phyloP scores from a whole-genome alignment of 2,888 invertebrate species.

The Neoascia interrupta region DNA sequence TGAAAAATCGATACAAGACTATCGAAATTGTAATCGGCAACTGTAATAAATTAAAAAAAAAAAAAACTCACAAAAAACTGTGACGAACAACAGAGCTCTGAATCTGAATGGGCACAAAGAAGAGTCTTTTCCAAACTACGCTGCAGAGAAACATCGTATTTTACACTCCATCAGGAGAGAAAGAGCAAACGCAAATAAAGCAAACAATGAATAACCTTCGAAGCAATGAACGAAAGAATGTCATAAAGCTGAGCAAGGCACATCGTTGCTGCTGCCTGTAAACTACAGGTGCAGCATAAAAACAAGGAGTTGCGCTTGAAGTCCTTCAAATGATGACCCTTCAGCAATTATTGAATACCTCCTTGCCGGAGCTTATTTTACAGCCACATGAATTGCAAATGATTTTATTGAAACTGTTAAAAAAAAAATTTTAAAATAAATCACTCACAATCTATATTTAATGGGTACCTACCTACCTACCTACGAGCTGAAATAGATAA shows the following conservation, averaged over 20 bases:
- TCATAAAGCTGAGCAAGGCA: no score
- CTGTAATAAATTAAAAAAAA: no score
- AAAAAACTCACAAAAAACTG: neutral
- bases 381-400: no score
- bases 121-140: neutral
- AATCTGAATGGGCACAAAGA: no score
- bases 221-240: constrained; percentile 32
- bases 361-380: no score
- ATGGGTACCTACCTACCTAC: no score
- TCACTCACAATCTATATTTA: constrained; percentile 17
- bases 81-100: neutral
- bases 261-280: no score
- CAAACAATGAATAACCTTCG: constrained; percentile 22
- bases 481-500: no score
- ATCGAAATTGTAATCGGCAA: no score
- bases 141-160: constrained; percentile 12
- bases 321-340: constrained; percentile 29
- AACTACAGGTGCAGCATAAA: constrained; percentile 21
- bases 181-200: constrained; percentile 11
- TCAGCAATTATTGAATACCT: no score
- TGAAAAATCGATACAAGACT: no score
- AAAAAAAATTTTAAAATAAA: constrained; percentile 7
- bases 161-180: constrained; percentile 7
- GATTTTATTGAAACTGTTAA: no score
- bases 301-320: neutral